A percentile compares a stretch with the other conserved stretches of the same genome.
Conservation (phyloP, 2,888 invertebrate genomes). For the Eumacrocentrus americanus region DNA sequence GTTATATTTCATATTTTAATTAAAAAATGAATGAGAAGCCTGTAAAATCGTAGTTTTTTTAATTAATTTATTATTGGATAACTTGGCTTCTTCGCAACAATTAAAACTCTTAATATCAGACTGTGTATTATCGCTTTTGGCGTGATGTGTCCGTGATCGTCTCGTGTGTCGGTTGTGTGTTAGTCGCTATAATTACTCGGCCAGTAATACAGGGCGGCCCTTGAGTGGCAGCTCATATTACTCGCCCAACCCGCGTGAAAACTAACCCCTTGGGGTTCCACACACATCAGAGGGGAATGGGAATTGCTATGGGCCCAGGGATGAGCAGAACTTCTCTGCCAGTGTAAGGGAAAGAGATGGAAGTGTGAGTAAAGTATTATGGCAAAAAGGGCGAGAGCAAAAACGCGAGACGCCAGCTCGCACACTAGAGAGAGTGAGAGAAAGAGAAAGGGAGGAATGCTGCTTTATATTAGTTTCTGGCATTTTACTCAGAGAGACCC, state of each 20-base stretch:
- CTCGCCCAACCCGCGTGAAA: conserved; percentile 57
- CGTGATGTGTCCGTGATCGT: conserved; percentile 23
- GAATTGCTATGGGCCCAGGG: conserved; percentile 40
- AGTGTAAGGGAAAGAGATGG: conserved; percentile 18
- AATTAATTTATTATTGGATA: conserved; percentile 6
- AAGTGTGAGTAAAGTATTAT: not conserved
- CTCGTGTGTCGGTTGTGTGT: conserved; percentile 28
- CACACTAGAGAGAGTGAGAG: conserved; percentile 15
- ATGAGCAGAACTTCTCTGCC: conserved; percentile 17
- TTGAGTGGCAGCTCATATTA: conserved; percentile 60
- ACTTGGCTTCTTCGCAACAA: conserved; percentile 41
- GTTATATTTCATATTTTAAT: not conserved
- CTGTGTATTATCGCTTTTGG: conserved; percentile 38
- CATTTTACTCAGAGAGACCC: not conserved
- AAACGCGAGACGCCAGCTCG: not conserved
- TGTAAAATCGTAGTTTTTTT: too few species aligned
- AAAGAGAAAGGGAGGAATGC: conserved; percentile 1
- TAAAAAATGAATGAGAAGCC: not conserved
- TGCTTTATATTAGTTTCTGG: conserved; percentile 22
- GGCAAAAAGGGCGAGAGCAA: conserved; percentile 1
- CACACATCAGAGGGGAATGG: conserved; percentile 26
- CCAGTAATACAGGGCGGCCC: conserved; percentile 54
- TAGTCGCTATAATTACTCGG: conserved; percentile 56
- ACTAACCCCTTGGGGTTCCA: conserved; percentile 51
- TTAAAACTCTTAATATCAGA: conserved; percentile 48